A percentile compares a stretch with the other conserved stretches of the same genome.
Evolutionary conservation across 2,113 vertebrate genomes (phyloP).

Genomic region (Prionailurus bengalensis): DNA sequence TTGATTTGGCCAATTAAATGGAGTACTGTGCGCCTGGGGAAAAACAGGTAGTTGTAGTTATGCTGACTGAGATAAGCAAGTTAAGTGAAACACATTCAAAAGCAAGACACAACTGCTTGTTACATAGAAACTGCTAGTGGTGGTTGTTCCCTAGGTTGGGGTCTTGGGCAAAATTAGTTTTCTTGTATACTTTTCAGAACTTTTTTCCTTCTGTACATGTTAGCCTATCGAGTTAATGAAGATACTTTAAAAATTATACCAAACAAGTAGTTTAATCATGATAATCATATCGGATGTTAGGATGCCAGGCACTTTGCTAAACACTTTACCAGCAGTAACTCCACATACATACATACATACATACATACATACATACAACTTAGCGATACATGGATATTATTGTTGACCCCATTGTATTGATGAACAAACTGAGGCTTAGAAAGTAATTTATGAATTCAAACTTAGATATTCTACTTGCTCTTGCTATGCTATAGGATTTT

Average conservation of each 20-base stretch:
- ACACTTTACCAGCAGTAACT: background rate
- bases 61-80: background rate
- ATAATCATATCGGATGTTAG: background rate
- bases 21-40: background rate
- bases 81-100: background rate
- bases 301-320: background rate
- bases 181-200: background rate
- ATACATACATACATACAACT: background rate
- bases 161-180: background rate
- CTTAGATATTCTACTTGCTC: background rate
- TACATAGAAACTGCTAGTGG: background rate
- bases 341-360: background rate
- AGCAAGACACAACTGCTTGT: background rate
- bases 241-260: background rate
- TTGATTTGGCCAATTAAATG: background rate
- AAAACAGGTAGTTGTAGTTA: background rate
- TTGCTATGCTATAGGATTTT: background rate
- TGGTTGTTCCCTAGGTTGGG: background rate
- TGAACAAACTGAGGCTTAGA: slow-evolving; percentile 38
- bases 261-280: background rate
- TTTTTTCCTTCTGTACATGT: background rate
- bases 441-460: slow-evolving; percentile 19
- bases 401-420: background rate
- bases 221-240: slow-evolving; percentile 5
- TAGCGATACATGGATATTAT: background rate